Conservation (phyloP, 2,797 vertebrate species). For the Manis crassicaudata region DNA sequence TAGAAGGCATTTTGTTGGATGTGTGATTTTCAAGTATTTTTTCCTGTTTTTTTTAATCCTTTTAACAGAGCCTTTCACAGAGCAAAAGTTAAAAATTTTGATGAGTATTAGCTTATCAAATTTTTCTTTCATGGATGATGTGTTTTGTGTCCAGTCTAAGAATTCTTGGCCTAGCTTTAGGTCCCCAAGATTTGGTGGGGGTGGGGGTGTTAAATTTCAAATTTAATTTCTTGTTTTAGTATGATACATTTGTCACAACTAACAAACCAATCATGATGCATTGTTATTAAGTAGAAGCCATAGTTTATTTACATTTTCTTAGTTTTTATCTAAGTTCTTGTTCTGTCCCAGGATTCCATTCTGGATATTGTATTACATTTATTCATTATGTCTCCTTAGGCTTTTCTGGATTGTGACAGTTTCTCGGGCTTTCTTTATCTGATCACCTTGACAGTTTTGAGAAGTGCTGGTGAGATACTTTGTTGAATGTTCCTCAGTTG, state of each 20-base stretch:
- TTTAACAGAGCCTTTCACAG: not conserved
- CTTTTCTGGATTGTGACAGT: not conserved
- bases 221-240: not conserved
- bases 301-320: not conserved
- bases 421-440: not conserved
- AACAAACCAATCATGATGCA: not conserved
- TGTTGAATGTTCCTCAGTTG: not conserved
- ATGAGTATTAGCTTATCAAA: not conserved
- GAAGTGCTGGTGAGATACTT: not conserved
- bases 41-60: not conserved
- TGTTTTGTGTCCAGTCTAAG: not conserved
- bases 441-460: not conserved
- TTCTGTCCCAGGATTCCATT: not conserved
- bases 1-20: not conserved
- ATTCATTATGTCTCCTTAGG: not conserved
- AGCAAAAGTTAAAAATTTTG: not conserved
- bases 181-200: not conserved
- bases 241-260: not conserved
- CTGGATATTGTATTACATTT: not conserved
- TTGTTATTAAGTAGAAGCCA: not conserved
- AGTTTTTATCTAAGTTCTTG: not conserved
- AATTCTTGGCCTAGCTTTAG: not conserved
- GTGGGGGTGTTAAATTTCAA: not conserved
- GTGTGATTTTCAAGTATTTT: not conserved
- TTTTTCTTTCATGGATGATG: not conserved